Evolutionary conservation across 2,888 invertebrate genomes (phyloP).

Genomic region (Stegana nigrithorax): DNA sequence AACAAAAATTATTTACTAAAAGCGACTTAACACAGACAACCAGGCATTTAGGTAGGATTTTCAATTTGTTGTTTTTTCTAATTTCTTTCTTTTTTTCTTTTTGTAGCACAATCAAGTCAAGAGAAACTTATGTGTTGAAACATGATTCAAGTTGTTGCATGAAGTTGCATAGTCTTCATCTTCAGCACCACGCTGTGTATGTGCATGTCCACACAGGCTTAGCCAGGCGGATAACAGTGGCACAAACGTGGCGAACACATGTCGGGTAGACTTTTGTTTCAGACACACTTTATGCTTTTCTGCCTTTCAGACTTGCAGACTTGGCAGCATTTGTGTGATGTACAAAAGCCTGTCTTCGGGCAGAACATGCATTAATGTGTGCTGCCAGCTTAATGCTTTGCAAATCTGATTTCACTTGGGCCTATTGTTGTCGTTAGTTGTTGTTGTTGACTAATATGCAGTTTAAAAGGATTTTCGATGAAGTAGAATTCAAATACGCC

Average conservation of each 20-base stretch:
- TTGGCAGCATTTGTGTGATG: slow-evolving; percentile 14
- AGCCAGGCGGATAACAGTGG: too few relatives aligned
- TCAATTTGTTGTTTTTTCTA: too few relatives aligned
- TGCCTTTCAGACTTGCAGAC: slow-evolving; percentile 12
- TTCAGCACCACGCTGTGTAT: not conserved
- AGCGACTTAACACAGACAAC: not conserved
- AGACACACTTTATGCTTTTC: not conserved
- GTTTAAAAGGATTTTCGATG: too few relatives aligned
- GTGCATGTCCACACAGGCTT: slow-evolving; percentile 3
- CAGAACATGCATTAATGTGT: slow-evolving; percentile 15
- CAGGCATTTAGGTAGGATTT: too few relatives aligned
- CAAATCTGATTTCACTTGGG: not conserved
- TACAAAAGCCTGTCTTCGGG: slow-evolving; percentile 5
- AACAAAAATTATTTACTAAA: not conserved
- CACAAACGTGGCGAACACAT: not conserved
- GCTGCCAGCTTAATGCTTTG: too few relatives aligned
- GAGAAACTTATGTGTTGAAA: slow-evolving; percentile 1
- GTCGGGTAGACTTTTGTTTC: not conserved
- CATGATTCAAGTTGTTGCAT: not conserved
- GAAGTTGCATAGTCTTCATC: not conserved
- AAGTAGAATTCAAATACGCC: too few relatives aligned
- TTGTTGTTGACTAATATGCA: not conserved
- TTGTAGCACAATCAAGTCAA: not conserved
- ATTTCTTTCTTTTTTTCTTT: not conserved
- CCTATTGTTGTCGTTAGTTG: not conserved